Conservation (phyloP, 2,888 invertebrate genomes). For the Cancer borealis region DNA sequence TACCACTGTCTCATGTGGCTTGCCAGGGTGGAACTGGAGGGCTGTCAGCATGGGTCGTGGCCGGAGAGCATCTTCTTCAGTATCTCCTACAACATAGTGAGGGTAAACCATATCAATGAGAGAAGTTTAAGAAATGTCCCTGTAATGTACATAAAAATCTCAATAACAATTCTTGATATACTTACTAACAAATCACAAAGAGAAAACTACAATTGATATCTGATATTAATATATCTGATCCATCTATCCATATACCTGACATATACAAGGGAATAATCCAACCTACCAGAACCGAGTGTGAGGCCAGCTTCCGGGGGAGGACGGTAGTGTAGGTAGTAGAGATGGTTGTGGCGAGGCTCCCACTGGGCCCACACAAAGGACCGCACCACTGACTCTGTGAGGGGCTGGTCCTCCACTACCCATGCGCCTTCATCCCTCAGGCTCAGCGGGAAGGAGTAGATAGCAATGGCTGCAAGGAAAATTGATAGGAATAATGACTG, state of each 20-base stretch:
- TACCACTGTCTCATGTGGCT: slow-evolving; percentile 93
- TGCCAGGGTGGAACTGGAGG: slow-evolving; percentile 91
- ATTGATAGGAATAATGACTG: not conserved
- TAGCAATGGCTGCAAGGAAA: slow-evolving; percentile 75
- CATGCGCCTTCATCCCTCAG: slow-evolving; percentile 70
- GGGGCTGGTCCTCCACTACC: slow-evolving; percentile 76
- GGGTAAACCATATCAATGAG: not conserved
- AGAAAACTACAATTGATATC: not conserved
- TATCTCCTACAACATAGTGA: slow-evolving; percentile 80
- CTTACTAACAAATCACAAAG: not conserved
- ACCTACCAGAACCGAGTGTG: slow-evolving; percentile 64
- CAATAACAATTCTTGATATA: not conserved
- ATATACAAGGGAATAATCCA: not conserved
- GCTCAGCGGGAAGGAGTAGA: slow-evolving; percentile 76
- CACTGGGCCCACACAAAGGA: slow-evolving; percentile 89
- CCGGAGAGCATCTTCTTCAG: slow-evolving; percentile 84
- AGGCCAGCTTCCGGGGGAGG: slow-evolving; percentile 71
- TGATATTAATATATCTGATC: not conserved
- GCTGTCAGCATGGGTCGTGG: slow-evolving; percentile 89
- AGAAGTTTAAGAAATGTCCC: not conserved
- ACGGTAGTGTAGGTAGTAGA: slow-evolving; percentile 91
- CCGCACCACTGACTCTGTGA: slow-evolving; percentile 71
- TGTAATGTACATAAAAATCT: not conserved
- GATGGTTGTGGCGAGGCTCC: slow-evolving; percentile 88
- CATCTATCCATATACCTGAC: too few species aligned